Base-by-base conservation (phyloP, 2,113 vertebrate species). In the Periophthalmus modestus region DNA sequence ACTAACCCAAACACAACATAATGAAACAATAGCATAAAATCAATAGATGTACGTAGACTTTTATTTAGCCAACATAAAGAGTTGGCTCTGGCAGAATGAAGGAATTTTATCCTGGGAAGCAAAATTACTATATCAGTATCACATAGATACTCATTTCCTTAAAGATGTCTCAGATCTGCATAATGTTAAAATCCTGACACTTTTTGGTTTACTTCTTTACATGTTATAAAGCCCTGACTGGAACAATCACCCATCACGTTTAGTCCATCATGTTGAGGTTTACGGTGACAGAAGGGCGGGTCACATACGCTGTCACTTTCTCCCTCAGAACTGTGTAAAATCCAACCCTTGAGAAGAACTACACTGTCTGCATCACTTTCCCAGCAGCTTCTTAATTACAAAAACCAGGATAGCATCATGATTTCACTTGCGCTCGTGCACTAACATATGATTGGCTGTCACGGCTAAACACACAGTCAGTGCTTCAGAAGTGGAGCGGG, bases 361-460 rank as follows among this genome's bases (percentile, higher is more conserved):
- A 43, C 33, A 59, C 0, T 5, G 34, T 76, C 28, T 61, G 9
- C 59, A 61, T 61, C 58, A 68, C 15, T 73, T 63, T 2, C 33
- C 33, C 34, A 39, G 18, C 62, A 65, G 61, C 61, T 39, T 36
- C 61, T 39, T 65, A 65, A 65, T 65, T 21, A 65, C n/a, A 39
- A 39, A 65, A 82, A 71, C 73, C 21, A 57, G 36, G 15, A 21
- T 39, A 66, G 65, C 72, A 62, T 82, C 85, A 84, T 85, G 71
- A 79, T 86, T 87, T 81, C 62, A 43, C 71, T 75, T 79, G 39
- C 66, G 74, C 75, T 81, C 69, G 19, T 15, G 73, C 69, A 66
- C 78, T 80, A 87, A 85, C 74, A 79, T 82, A 90, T 84, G 89
- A 87, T 77, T 82, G 65, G 69, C 84, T 80, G 85, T 89, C 87